A percentile compares a stretch with the other conserved stretches of the same genome.
Conservation (phyloP, 1,140 invertebrate genomes). For the Heliothis virescens region DNA sequence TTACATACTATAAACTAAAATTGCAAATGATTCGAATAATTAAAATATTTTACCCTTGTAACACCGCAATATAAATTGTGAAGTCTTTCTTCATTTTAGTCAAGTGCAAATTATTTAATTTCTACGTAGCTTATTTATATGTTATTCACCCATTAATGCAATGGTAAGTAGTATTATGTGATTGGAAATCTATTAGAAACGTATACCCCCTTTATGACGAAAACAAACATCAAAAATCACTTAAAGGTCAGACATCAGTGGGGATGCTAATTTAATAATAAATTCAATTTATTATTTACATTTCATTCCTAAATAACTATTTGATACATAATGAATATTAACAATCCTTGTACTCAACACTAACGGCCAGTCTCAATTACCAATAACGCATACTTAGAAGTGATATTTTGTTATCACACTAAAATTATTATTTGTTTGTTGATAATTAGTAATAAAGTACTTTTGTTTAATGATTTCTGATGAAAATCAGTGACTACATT, state of each 20-base stretch:
- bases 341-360: no score
- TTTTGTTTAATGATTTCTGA: not conserved
- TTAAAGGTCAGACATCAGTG: conserved; percentile 30
- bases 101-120: conserved; percentile 12
- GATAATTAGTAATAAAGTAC: not conserved
- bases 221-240: not conserved
- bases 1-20: not conserved
- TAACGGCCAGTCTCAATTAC: not conserved
- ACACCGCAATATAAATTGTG: not conserved
- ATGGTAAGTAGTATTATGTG: conserved; percentile 18
- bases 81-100: conserved; percentile 4
- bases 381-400: not conserved
- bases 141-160: not conserved
- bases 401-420: not conserved
- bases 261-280: conserved; percentile 22
- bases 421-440: conserved; percentile 8
- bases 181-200: not conserved
- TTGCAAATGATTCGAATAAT: not conserved
- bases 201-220: not conserved
- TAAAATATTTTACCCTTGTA: not conserved
- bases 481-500: not conserved
- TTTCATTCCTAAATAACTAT: not conserved
- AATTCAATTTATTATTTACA: not conserved
- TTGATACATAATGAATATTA: not conserved
- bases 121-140: not conserved